Evolutionary conservation across 2,113 vertebrate genomes (phyloP).

Genomic region (Perognathus longimembris): DNA sequence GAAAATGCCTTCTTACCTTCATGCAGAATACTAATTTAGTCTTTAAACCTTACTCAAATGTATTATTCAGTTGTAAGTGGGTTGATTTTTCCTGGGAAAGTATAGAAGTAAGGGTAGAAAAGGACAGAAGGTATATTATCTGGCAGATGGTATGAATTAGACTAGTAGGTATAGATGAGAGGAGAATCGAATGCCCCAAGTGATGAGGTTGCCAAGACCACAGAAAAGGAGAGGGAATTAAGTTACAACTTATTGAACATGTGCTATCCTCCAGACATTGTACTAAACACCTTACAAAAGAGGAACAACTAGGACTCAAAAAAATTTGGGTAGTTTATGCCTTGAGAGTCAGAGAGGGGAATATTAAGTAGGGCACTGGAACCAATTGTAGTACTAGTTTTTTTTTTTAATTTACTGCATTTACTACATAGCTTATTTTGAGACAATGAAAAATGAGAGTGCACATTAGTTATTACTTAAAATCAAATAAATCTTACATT

Average conservation of each 20-base stretch:
- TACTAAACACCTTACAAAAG: background rate
- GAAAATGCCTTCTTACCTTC: background rate
- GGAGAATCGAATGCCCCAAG: background rate
- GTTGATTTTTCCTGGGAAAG: constrained; percentile 11
- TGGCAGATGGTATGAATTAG: background rate
- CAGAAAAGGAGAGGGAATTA: constrained; percentile 12
- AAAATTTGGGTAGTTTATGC: background rate
- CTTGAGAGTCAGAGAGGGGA: constrained; percentile 6
- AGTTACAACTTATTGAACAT: constrained; percentile 20
- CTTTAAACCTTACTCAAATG: constrained; percentile 24
- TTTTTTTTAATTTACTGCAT: background rate
- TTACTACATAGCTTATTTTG: background rate
- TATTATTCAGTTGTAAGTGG: constrained; percentile 15
- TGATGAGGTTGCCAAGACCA: constrained; percentile 27
- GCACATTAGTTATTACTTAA: background rate
- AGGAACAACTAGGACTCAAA: background rate
- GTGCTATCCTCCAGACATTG: constrained; percentile 23
- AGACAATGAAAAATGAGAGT: constrained; percentile 21
- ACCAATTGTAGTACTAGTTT: constrained; percentile 14
- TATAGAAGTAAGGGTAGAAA: background rate
- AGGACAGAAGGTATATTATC: constrained; percentile 47
- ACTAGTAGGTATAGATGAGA: constrained; percentile 9
- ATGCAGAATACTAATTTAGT: constrained; percentile 11
- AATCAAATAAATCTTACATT: too few species aligned
- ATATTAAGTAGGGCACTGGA: background rate